Evolutionary conservation across 2,888 invertebrate genomes (phyloP).

Genomic region (Eupithecia exiguata): DNA sequence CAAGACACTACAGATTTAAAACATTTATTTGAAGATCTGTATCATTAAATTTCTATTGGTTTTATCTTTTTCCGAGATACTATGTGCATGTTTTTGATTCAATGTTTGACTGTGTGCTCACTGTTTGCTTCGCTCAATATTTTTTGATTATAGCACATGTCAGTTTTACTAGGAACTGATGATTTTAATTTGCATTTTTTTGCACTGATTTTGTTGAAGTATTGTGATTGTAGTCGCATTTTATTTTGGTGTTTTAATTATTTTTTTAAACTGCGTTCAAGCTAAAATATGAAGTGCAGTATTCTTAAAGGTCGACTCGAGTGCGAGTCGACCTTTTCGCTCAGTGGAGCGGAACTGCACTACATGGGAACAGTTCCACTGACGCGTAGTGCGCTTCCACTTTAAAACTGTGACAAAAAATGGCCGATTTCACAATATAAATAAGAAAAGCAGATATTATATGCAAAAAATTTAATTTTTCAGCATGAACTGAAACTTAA

Average conservation of each 20-base stretch:
- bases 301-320: too few species aligned
- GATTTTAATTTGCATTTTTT: constrained; percentile 52
- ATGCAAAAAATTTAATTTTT: not conserved
- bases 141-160: constrained; percentile 45
- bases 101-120: constrained; percentile 65
- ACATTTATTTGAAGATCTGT: not conserved
- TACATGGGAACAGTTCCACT: too few species aligned
- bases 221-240: constrained; percentile 47
- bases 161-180: constrained; percentile 50
- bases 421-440: not conserved
- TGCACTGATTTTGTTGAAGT: constrained; percentile 60
- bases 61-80: constrained; percentile 21
- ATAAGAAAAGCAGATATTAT: not conserved
- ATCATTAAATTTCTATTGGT: not conserved
- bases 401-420: not conserved
- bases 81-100: constrained; percentile 63
- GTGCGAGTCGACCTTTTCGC: too few species aligned
- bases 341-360: too few species aligned
- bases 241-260: not conserved
- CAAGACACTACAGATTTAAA: too few species aligned
- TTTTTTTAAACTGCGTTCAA: not conserved
- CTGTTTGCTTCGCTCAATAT: constrained; percentile 68
- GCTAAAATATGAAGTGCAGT: too few species aligned
- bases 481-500: not conserved
- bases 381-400: too few species aligned